Base-by-base conservation (phyloP, 2,888 invertebrate genomes). In the Ommatoiulus sabulosus region DNA sequence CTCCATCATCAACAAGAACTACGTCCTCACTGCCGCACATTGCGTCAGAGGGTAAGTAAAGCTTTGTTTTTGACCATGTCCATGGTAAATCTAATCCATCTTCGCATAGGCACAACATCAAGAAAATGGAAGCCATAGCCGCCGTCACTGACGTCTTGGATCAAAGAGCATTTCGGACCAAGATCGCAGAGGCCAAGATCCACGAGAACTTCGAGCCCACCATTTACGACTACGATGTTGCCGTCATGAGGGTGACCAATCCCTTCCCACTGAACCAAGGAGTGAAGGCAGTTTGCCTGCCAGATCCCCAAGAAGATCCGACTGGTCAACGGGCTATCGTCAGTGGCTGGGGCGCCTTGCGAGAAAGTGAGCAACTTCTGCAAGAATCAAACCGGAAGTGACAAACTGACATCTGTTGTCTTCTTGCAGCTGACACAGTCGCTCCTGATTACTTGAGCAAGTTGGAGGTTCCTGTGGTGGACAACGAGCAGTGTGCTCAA, bases 21-120 rank as follows among this genome's bases (percentile, higher is more conserved):
- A 88, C 46, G 84, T 89, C 57, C 87, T 89, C n/a, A 89, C 89
- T n/a, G 88, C 89, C 12, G 89, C 89, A 17, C 89, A 89, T 48
- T 89, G 89, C 52, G 12, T 87, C n/a, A 43, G 10, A 20, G 88
- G 88, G 88, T 88, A 43, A 87, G 80, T 5, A 44, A 24, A 17
- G 2, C 10, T 17, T 1, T 3, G 17, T 44, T 0, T 87, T 20
- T 80, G 35, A 15, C 24, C 24, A 24, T 15, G 6, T 8, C 10
- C 35, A 5, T 86, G 10, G 7, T 8, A 7, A 46, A 35, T 10
- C 3, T 20, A 4, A 10, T 35, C 5, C 48, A 5, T 3, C 35
- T 57, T 84, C 17, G 20, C 84, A 43, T 24, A 89, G 88, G 48
- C 80, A 46, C 44, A 87, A 88, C 84, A 15, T 72, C 7, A 72